These are phyloP conservation scores for Diachasma alloeum DNA, from an alignment of 1,140 invertebrate genomes.

Conservation along the genomic window DNA sequence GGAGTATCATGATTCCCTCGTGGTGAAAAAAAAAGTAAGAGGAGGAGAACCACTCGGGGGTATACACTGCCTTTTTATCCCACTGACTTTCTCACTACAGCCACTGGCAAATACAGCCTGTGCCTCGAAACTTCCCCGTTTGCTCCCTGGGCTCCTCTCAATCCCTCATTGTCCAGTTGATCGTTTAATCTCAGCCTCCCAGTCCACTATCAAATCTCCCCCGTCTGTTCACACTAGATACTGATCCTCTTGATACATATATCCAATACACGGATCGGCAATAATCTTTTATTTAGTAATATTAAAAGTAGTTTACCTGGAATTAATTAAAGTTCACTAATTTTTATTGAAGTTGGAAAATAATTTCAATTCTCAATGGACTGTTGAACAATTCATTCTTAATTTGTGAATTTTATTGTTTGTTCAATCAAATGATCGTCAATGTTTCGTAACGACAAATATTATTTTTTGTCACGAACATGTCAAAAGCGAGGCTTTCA, in stretches of 20 bases:
- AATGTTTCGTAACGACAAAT: no score
- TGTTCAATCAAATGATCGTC: no score
- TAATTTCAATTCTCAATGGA: no score
- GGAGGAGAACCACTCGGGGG: not conserved
- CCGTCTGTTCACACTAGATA: not conserved
- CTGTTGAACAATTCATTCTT: no score
- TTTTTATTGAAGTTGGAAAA: no score
- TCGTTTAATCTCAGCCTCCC: not conserved
- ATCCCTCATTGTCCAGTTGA: conserved; percentile 4
- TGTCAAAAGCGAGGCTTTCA: no score
- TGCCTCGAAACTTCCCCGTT: not conserved
- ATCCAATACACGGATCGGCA: no score
- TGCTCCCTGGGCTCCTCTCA: not conserved
- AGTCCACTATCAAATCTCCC: not conserved
- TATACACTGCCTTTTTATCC: not conserved
- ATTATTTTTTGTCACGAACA: no score
- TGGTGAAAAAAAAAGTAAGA: not conserved
- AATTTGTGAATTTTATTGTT: no score
- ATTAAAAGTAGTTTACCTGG: no score
- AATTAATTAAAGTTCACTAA: no score
- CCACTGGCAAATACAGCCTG: not conserved
- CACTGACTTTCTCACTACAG: not conserved
- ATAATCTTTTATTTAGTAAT: no score
- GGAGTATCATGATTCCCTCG: not conserved
- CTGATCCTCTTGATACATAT: not conserved